Evolutionary conservation across 2,888 invertebrate genomes (phyloP).

Genomic region (Tetramorium bicarinatum): DNA sequence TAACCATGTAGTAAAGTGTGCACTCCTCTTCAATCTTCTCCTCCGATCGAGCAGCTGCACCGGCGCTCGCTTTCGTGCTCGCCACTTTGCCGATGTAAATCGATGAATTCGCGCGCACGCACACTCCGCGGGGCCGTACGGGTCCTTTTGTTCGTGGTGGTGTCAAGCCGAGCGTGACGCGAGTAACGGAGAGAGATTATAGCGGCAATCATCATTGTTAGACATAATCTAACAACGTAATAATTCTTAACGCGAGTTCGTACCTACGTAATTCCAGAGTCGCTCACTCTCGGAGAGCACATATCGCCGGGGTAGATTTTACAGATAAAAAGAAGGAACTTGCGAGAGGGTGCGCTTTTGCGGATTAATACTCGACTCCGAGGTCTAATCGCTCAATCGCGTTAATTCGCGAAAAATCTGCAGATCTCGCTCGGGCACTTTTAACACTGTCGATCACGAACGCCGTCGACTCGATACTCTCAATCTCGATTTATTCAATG

Average conservation of each 20-base stretch:
- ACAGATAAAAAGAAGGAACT: background rate
- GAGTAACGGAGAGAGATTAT: slow-evolving; percentile 47
- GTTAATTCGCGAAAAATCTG: background rate
- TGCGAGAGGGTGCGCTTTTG: background rate
- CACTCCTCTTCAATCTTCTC: slow-evolving; percentile 57
- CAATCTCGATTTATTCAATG: background rate
- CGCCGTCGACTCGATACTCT: background rate
- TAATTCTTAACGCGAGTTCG: slow-evolving; percentile 36
- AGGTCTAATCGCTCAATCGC: slow-evolving; percentile 9
- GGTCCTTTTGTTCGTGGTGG: slow-evolving; percentile 38
- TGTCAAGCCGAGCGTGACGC: slow-evolving; percentile 55
- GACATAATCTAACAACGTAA: slow-evolving; percentile 53
- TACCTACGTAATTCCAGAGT: slow-evolving; percentile 32
- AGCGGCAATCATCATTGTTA: slow-evolving; percentile 57
- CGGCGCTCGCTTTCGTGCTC: slow-evolving; percentile 50
- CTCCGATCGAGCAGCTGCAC: slow-evolving; percentile 56
- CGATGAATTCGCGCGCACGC: slow-evolving; percentile 56
- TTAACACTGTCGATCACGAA: background rate
- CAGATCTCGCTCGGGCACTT: background rate
- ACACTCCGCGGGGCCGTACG: slow-evolving; percentile 22
- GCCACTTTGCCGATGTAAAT: slow-evolving; percentile 58
- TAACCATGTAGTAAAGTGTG: slow-evolving; percentile 57
- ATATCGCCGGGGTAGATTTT: background rate
- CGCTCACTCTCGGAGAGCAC: background rate
- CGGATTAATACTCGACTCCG: background rate